Evolutionary conservation across 2,797 vertebrate species (phyloP).

Genomic region (Myotis vivesi): DNA sequence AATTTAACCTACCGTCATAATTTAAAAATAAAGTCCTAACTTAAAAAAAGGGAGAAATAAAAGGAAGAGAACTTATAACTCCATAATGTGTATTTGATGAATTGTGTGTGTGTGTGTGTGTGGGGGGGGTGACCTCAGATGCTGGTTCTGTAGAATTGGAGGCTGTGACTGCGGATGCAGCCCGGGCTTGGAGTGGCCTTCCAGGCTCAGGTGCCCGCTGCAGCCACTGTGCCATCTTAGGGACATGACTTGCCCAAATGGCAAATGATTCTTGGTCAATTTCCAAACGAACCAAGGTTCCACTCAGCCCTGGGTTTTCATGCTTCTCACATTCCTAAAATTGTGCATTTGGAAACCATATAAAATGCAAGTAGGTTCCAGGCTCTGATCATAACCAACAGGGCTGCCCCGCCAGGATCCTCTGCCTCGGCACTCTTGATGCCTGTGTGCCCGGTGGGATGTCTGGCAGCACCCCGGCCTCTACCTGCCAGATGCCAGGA

Average conservation of each 20-base stretch:
- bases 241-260: neutral
- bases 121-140: too few species aligned
- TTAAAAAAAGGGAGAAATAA: neutral
- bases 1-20: neutral
- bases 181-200: neutral
- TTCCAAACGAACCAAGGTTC: neutral
- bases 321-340: neutral
- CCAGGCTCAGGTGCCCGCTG: neutral
- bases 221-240: neutral
- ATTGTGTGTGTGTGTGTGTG: too few species aligned
- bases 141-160: fast-evolving
- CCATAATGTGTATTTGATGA: neutral
- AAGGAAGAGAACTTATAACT: neutral
- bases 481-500: neutral
- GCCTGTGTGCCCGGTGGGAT: neutral
- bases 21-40: neutral
- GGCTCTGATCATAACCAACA: neutral
- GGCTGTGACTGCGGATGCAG: fast-evolving
- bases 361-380: neutral
- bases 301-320: neutral
- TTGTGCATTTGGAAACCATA: neutral
- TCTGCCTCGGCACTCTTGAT: fast-evolving
- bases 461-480: neutral
- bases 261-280: neutral
- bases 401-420: neutral